These are phyloP conservation scores for Agonopterix heracliana DNA, from an alignment of 2,888 invertebrate species.

Conservation along the genomic window DNA sequence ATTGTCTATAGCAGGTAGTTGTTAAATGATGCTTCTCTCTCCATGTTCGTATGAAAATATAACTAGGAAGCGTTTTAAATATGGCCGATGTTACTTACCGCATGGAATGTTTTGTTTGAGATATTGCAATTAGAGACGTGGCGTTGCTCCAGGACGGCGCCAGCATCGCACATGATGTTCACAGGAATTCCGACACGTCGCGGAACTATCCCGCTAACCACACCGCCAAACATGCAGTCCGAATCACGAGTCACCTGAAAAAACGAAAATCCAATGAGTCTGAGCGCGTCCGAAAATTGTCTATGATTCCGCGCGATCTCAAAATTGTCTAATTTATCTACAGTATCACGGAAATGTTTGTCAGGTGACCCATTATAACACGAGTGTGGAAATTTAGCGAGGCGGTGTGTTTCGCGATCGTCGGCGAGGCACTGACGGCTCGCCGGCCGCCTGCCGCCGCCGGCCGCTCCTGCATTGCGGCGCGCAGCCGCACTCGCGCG, in stretches of 20 bases:
- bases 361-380: constrained; percentile 39
- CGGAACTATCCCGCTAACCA: constrained; percentile 23
- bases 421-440: constrained; percentile 64
- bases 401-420: constrained; percentile 57
- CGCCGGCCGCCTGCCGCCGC: constrained; percentile 44
- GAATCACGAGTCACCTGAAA: constrained; percentile 32
- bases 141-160: constrained; percentile 24
- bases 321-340: background rate
- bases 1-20: too few relatives aligned
- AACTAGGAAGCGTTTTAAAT: background rate
- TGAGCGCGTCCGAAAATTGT: constrained; percentile 2
- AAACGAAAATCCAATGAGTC: constrained; percentile 15
- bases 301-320: background rate
- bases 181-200: constrained; percentile 32
- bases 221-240: constrained; percentile 25
- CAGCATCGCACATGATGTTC: constrained; percentile 37
- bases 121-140: constrained; percentile 56
- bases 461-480: constrained; percentile 80
- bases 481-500: constrained; percentile 79
- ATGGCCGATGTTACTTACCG: constrained; percentile 43
- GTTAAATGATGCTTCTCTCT: too few relatives aligned
- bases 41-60: too few relatives aligned
- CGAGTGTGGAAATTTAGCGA: constrained; percentile 28
- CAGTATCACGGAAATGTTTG: constrained; percentile 24
- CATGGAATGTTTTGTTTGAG: constrained; percentile 30